Evolutionary conservation across 1,140 invertebrate species (phyloP).

Genomic region (Drosophila ercepeae): DNA sequence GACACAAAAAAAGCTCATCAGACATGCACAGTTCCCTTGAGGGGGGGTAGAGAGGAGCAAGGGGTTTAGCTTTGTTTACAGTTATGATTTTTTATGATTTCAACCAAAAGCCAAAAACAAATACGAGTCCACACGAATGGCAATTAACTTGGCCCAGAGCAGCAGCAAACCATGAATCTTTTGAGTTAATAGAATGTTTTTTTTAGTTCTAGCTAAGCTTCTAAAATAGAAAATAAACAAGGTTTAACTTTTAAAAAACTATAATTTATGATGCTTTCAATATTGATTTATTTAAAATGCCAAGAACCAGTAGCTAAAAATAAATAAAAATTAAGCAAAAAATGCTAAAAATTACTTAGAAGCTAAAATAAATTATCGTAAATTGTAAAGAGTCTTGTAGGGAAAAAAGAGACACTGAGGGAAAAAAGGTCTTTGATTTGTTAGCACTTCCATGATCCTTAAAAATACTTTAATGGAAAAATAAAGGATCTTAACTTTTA

Average conservation of each 20-base stretch:
- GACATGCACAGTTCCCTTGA: conserved; percentile 67
- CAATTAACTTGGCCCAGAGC: too few relatives aligned
- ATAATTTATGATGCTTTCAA: not conserved
- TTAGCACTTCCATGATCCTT: too few relatives aligned
- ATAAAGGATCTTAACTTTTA: too few relatives aligned
- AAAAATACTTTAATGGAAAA: too few relatives aligned
- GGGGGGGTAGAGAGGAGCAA: not conserved
- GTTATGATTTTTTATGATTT: conserved; percentile 79
- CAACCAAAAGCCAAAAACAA: conserved; percentile 2
- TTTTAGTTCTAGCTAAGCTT: not conserved
- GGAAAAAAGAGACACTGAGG: too few relatives aligned
- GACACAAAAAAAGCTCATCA: conserved; percentile 61
- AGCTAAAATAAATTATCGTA: too few relatives aligned
- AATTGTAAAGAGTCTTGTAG: too few relatives aligned
- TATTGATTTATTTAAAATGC: not conserved
- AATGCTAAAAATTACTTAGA: not conserved
- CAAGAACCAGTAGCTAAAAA: not conserved
- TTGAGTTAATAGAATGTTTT: too few relatives aligned
- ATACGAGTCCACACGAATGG: conserved; percentile 1
- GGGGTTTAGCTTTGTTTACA: conserved; percentile 55
- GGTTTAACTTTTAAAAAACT: not conserved
- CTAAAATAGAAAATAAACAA: not conserved
- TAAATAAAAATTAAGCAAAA: too few relatives aligned
- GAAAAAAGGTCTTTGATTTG: too few relatives aligned
- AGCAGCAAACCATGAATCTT: too few relatives aligned